phyloP scores from a whole-genome alignment of 2,797 vertebrate genomes.

The Sebastes trivittatus region DNA sequence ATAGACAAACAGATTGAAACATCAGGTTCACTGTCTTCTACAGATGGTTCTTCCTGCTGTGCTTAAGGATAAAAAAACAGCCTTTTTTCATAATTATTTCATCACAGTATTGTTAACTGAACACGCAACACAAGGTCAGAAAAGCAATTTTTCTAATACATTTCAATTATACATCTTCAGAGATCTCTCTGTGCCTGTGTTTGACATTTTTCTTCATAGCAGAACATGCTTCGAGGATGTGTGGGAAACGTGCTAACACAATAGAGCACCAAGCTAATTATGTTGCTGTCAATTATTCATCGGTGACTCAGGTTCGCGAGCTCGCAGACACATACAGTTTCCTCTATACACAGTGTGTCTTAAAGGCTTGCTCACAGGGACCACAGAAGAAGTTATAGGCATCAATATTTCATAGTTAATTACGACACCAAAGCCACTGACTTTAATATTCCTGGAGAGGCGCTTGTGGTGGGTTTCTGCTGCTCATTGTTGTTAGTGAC shows the following conservation, averaged over 20 bases:
- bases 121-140: slow-evolving; percentile 38
- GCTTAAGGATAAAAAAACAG: background rate
- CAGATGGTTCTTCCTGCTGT: slow-evolving; percentile 6
- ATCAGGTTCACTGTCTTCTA: slow-evolving; percentile 1
- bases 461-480: slow-evolving; percentile 27
- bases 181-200: slow-evolving; percentile 44
- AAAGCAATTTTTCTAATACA: slow-evolving; percentile 26
- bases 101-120: slow-evolving; percentile 27
- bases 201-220: slow-evolving; percentile 62
- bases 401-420: slow-evolving; percentile 85
- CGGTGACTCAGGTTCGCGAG: slow-evolving; percentile 65
- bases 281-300: slow-evolving; percentile 82
- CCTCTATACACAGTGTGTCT: slow-evolving; percentile 55
- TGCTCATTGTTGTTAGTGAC: slow-evolving; percentile 55
- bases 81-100: slow-evolving; percentile 42
- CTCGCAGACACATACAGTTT: slow-evolving; percentile 61
- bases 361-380: slow-evolving; percentile 62
- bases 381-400: slow-evolving; percentile 71
- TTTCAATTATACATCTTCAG: slow-evolving; percentile 66
- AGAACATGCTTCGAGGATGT: slow-evolving; percentile 65
- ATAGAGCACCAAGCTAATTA: slow-evolving; percentile 75
- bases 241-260: slow-evolving; percentile 69
- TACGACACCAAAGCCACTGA: slow-evolving; percentile 74
- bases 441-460: slow-evolving; percentile 73
- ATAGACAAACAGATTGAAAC: background rate